Evolutionary conservation across 1,140 invertebrate species (phyloP), one percentile per base, ranked within the genome.

Genomic region (Spodoptera litura): DNA sequence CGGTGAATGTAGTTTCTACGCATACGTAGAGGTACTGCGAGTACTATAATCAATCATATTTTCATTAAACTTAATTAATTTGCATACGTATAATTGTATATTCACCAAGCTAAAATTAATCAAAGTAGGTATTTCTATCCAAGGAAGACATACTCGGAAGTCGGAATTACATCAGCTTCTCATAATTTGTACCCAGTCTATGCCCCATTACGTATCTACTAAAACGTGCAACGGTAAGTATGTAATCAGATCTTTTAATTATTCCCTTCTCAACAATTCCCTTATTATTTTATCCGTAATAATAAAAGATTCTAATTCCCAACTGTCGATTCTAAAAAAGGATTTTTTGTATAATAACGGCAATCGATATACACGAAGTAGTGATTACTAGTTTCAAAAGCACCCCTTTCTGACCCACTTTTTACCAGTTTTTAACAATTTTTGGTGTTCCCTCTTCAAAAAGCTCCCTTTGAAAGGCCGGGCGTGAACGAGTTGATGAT

Each of bases 401-500:
- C 90, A 92, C 92, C 93, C 91, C 89, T 93, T 94, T 94, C 91
- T 93, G 91, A 93, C 92, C 93, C 92, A 93, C 90, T 93, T 94
- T 93, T 94, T 93, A 93, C 88, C 87, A 88, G 86, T 92, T 94
- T 93, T 93, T 91, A 91, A 92, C 88, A 90, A 93, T 93, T 92
- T 93, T 91, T 88, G 85, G 80, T 89, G 81, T 89, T 90, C 90
- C 90, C 92, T 92, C 90, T 93, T 91, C 88, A 93, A 92, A 89
- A 86, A 89, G 90, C 81, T 89, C 90, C 90, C 87, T 91, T 94
- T 94, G 89, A 94, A 94, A 93, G 84, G 70, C 91, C 93, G 92
- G 92, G 92, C 92, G 93, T 94, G 93, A 94, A 94, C 93, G 93
- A 94, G 93, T 94, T 94, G 93, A 94, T 94, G 93, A 94, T 94